A percentile compares a stretch with the other conserved stretches of the same genome.
These are phyloP conservation scores for Epinotia bilunana DNA, from an alignment of 2,888 invertebrate genomes.

Conservation along the genomic window DNA sequence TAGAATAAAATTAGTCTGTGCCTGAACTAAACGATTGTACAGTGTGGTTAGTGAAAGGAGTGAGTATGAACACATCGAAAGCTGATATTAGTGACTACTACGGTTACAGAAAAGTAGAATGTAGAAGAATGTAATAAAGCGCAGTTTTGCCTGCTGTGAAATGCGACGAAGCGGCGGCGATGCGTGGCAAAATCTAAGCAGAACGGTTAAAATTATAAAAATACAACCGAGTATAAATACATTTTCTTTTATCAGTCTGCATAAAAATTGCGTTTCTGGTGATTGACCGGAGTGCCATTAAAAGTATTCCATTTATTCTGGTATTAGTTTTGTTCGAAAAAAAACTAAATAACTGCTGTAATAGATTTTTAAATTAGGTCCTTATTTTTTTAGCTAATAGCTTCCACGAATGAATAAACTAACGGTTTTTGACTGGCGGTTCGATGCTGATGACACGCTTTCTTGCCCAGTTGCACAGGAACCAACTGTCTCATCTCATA, in stretches of 20 bases:
- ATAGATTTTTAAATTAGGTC: too few species aligned
- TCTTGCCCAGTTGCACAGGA: background rate
- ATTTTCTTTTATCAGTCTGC: background rate
- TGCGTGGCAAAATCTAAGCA: slow-evolving; percentile 54
- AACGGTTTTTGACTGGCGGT: background rate
- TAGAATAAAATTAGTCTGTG: background rate
- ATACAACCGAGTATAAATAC: background rate
- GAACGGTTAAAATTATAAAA: background rate
- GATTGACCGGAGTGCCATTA: too few species aligned
- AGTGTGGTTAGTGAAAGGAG: slow-evolving; percentile 18
- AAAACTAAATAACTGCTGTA: too few species aligned
- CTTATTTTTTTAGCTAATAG: too few species aligned
- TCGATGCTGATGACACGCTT: background rate
- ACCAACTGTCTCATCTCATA: too few species aligned
- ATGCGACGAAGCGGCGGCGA: slow-evolving; percentile 72
- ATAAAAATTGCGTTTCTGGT: too few species aligned
- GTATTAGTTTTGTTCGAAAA: too few species aligned
- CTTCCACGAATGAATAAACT: too few species aligned
- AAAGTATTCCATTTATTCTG: too few species aligned
- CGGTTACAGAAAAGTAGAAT: slow-evolving; percentile 44
- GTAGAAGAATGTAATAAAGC: slow-evolving; percentile 38
- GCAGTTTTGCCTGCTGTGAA: slow-evolving; percentile 50
- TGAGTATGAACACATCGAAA: slow-evolving; percentile 35
- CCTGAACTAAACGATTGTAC: background rate
- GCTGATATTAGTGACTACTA: slow-evolving; percentile 45